Evolutionary conservation across 2,113 vertebrate species (phyloP).

Genomic region (Sphyrna mokarran): DNA sequence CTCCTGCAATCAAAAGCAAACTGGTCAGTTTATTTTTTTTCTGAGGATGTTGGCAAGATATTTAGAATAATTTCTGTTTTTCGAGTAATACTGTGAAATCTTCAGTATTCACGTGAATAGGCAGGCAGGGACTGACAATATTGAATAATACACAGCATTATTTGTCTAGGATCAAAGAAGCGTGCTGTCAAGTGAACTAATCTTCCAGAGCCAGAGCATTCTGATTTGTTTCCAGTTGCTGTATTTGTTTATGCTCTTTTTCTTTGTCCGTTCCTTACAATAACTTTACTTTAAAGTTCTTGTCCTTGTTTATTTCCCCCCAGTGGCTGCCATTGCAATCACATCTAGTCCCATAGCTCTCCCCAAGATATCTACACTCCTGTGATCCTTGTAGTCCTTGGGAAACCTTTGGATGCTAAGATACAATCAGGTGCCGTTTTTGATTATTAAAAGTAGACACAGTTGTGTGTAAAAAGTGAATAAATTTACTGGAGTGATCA

Average conservation of each 20-base stretch:
- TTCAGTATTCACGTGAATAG: not conserved
- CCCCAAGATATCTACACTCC: not conserved
- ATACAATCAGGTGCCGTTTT: too few relatives aligned
- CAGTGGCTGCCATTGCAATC: not conserved
- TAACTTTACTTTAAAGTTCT: not conserved
- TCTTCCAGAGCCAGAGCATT: not conserved
- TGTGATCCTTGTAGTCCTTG: not conserved
- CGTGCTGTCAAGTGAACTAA: not conserved
- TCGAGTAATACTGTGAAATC: not conserved
- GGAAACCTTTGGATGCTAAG: too few relatives aligned
- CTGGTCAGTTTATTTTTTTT: not conserved
- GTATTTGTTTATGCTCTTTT: not conserved
- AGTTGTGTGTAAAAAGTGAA: too few relatives aligned
- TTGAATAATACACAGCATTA: not conserved
- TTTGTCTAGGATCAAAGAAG: not conserved
- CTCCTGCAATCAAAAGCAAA: not conserved
- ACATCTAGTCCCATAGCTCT: not conserved
- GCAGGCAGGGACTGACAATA: not conserved
- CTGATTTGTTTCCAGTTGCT: not conserved
- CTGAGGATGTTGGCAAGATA: not conserved
- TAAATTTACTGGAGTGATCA: too few relatives aligned
- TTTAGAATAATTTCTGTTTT: not conserved
- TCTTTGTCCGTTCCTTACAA: not conserved
- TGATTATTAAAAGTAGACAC: too few relatives aligned
- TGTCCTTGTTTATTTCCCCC: not conserved